Base-by-base conservation (phyloP, 2,888 invertebrate species). In the Amiota minor region DNA sequence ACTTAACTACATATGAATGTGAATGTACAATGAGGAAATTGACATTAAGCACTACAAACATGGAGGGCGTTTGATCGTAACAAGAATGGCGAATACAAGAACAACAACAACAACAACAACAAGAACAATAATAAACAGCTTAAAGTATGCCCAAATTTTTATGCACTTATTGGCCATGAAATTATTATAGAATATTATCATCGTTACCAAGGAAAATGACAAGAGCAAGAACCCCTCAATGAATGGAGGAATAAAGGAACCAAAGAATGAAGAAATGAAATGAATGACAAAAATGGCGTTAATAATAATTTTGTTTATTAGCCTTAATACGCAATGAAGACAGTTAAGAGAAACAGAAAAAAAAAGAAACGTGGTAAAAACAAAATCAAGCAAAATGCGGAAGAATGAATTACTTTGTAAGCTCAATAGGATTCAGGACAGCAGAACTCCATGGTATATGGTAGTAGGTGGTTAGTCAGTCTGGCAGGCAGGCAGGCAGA, bases 221-320 rank as follows among this genome's bases (percentile, higher is more conserved):
- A 35, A 35, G 23, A 35, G 35, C n/a, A n/a, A 35, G 35, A 1
- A 65, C 20, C 12, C 16, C 62, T 23, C 23, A 20, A 8, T 50
- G 3, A n/a, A 12, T 50, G 12, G 4, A n/a, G 20, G 16, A 14
- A 18, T 16, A n/a, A n/a, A 9, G 56, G 23, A 12, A 45, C 16
- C 47, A 55, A 20, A 70, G 45, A 35, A 35, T 16, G 50, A n/a
- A 50, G 46, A 68, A 68, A 20, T 55, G 47, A 67, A 16, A 61
- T 64, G 56, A 61, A 69, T 55, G 69, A 53, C 68, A 70, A 74
- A 83, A 85, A 87, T 86, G 86, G 84, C 84, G 86, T 85, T 87
- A 88, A 88, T 88, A 88, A 87, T 88, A 88, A 88, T 88, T 88
- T 87, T 86, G 86, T 88, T 88, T 88, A 88, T 88, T 87, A 86